Conservation (phyloP, 2,888 invertebrate genomes). For the Silvanus unidentatus region DNA sequence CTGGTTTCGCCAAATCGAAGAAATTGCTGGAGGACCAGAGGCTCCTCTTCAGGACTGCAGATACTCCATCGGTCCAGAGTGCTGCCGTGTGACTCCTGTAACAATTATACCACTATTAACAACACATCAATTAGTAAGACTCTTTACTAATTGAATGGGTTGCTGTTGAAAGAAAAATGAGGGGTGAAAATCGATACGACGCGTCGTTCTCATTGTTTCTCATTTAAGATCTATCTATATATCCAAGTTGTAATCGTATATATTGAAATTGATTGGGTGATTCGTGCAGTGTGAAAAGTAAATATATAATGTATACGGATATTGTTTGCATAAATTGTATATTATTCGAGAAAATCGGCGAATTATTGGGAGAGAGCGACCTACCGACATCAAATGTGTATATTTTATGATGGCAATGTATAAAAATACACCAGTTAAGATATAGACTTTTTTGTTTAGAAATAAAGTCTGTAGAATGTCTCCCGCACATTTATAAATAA, state of each 20-base stretch:
- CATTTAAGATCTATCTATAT: not conserved
- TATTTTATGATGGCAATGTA: constrained; percentile 38
- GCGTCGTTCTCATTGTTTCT: no score
- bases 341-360: constrained; percentile 23
- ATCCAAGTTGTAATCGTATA: not conserved
- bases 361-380: constrained; percentile 30
- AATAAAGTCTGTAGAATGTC: constrained; percentile 43
- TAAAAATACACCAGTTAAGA: constrained; percentile 42
- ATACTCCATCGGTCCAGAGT: constrained; percentile 85
- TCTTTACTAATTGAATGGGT: no score
- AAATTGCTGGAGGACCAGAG: constrained; percentile 86
- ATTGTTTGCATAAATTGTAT: constrained; percentile 4
- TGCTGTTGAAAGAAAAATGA: no score
- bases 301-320: not conserved
- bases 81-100: constrained; percentile 54
- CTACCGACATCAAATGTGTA: constrained; percentile 33
- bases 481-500: constrained; percentile 42
- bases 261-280: not conserved
- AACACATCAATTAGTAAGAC: no score
- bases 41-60: constrained; percentile 83
- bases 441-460: constrained; percentile 38
- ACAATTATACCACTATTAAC: constrained; percentile 17
- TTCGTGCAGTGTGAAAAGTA: constrained; percentile 1
- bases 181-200: no score
- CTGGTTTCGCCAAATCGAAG: constrained; percentile 85